A percentile compares a stretch with the other conserved stretches of the same genome.
phyloP scores from a whole-genome alignment of 1,140 invertebrate species.

The Pseudomyrmex gracilis region DNA sequence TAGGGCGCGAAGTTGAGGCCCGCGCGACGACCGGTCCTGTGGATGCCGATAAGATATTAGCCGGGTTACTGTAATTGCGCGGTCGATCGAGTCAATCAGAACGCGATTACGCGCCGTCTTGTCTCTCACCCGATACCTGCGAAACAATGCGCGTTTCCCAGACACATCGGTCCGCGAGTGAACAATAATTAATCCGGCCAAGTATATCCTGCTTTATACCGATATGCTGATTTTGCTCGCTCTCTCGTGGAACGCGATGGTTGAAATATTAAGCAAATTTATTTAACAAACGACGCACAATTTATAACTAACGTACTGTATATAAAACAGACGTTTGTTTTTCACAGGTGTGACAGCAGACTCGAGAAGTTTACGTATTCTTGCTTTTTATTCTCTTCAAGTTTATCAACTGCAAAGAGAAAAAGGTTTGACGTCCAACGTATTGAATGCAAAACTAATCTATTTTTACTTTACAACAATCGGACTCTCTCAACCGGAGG shows the following conservation, averaged over 20 bases:
- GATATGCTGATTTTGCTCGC: background rate
- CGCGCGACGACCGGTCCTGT: background rate
- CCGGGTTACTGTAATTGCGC: slow-evolving; percentile 56
- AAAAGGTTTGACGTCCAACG: slow-evolving; percentile 4
- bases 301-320: too few species aligned
- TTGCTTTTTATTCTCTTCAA: too few species aligned
- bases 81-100: slow-evolving; percentile 61
- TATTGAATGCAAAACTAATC: slow-evolving; percentile 10
- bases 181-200: slow-evolving; percentile 32
- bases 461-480: slow-evolving; percentile 25
- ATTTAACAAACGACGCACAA: background rate
- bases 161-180: slow-evolving; percentile 8
- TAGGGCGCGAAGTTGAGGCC: slow-evolving; percentile 21
- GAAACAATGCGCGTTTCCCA: slow-evolving; percentile 51
- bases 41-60: slow-evolving; percentile 64
- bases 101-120: slow-evolving; percentile 58
- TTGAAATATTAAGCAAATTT: slow-evolving; percentile 28
- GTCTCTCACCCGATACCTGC: slow-evolving; percentile 45
- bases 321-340: too few species aligned
- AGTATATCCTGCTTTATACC: background rate
- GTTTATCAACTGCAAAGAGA: too few species aligned
- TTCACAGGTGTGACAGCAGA: too few species aligned
- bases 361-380: background rate
- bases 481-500: background rate
- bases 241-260: background rate